These are phyloP conservation scores for Tromatobia lineatoria DNA, from an alignment of 2,888 invertebrate genomes.

Conservation along the genomic window DNA sequence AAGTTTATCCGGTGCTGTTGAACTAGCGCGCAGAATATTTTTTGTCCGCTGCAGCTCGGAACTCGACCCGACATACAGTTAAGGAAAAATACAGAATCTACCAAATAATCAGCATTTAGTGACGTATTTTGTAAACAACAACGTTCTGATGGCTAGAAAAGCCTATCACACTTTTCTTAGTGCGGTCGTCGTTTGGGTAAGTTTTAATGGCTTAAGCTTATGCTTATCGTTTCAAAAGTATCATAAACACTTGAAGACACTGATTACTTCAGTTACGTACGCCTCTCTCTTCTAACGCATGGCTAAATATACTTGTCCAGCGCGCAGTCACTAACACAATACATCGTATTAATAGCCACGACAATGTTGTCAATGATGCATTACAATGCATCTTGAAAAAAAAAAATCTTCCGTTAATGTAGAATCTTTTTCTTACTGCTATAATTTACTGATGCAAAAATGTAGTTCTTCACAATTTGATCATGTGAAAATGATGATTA, in stretches of 20 bases:
- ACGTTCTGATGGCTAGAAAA: slow-evolving; percentile 36
- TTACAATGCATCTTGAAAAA: no score
- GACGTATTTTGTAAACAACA: neutral
- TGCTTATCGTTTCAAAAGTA: neutral
- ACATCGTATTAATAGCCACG: neutral
- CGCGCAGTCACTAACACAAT: neutral
- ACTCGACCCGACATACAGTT: neutral
- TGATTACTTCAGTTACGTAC: neutral
- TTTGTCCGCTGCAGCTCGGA: neutral
- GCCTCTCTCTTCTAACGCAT: neutral
- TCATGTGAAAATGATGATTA: neutral
- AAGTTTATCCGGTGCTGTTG: slow-evolving; percentile 45
- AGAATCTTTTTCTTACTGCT: neutral
- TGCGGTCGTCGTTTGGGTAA: slow-evolving; percentile 50
- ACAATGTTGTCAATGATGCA: neutral
- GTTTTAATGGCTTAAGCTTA: slow-evolving; percentile 13
- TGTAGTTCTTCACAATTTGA: no score
- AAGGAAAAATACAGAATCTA: neutral
- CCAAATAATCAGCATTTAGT: slow-evolving; percentile 19
- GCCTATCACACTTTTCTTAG: slow-evolving; percentile 6
- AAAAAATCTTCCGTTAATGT: neutral
- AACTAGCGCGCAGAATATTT: slow-evolving; percentile 23
- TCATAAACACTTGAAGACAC: neutral
- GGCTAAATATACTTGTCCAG: neutral
- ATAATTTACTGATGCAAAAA: neutral